A percentile compares a stretch with the other conserved stretches of the same genome.
Conservation (phyloP, 2,113 vertebrate genomes). For the Condylura cristata region DNA sequence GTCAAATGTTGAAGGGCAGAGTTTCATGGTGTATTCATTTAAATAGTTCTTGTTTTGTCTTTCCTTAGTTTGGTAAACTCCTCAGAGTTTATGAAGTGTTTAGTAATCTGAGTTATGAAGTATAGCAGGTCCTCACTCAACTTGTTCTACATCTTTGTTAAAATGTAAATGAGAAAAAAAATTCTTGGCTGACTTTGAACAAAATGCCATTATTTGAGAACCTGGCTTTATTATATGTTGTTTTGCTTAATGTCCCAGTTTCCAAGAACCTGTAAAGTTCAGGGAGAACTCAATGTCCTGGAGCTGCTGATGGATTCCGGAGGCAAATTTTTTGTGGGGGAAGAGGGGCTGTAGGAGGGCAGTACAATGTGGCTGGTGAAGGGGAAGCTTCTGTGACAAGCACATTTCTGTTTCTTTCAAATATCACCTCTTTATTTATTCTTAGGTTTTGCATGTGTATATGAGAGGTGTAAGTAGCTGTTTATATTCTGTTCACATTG, state of each 20-base stretch:
- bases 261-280: not conserved
- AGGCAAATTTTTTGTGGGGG: not conserved
- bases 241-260: too few species aligned
- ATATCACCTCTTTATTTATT: not conserved
- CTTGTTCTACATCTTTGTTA: too few species aligned
- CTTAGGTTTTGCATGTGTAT: not conserved
- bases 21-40: slow-evolving; percentile 8
- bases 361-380: not conserved
- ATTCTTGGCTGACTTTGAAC: too few species aligned
- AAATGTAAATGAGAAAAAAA: too few species aligned
- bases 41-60: not conserved
- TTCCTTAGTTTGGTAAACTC: not conserved
- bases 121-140: too few species aligned
- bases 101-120: not conserved
- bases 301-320: not conserved
- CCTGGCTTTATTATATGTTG: too few species aligned
- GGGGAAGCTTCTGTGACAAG: not conserved
- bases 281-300: not conserved
- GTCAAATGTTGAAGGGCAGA: not conserved
- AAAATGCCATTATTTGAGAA: too few species aligned
- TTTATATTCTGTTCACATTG: not conserved
- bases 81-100: not conserved
- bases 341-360: too few species aligned
- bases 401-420: not conserved
- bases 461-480: not conserved